Conservation (phyloP, 2,888 invertebrate species). For the Escarpia spicata region DNA sequence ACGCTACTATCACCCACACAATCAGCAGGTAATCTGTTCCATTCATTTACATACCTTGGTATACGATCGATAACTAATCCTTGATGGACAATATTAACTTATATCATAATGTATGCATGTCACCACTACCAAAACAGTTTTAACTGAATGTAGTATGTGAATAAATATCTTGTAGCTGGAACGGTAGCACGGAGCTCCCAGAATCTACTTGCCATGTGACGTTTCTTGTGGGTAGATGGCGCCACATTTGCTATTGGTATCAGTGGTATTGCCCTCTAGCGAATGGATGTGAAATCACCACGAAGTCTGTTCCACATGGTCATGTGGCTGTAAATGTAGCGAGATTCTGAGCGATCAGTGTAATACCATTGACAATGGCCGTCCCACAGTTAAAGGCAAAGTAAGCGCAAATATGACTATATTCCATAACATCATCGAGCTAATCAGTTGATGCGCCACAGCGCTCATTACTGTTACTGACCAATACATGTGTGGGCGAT, state of each 20-base stretch:
- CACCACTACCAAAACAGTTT: too few relatives aligned
- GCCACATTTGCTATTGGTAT: background rate
- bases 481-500: background rate
- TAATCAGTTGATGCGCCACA: background rate
- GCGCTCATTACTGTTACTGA: background rate
- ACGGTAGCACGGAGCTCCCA: too few relatives aligned
- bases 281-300: background rate
- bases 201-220: too few relatives aligned
- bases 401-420: background rate
- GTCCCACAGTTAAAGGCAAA: constrained; percentile 16
- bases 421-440: background rate
- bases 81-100: too few relatives aligned
- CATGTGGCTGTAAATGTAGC: background rate
- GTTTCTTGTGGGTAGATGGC: background rate
- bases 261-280: background rate
- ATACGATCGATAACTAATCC: too few relatives aligned
- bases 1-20: too few relatives aligned
- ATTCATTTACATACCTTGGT: too few relatives aligned
- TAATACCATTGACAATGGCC: background rate
- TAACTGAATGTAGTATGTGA: too few relatives aligned
- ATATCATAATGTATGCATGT: too few relatives aligned
- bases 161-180: too few relatives aligned
- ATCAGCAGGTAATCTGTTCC: too few relatives aligned
- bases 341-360: background rate
- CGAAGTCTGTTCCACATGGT: background rate